Conservation (phyloP, 2,797 vertebrate species). For the Trachurus trachurus region DNA sequence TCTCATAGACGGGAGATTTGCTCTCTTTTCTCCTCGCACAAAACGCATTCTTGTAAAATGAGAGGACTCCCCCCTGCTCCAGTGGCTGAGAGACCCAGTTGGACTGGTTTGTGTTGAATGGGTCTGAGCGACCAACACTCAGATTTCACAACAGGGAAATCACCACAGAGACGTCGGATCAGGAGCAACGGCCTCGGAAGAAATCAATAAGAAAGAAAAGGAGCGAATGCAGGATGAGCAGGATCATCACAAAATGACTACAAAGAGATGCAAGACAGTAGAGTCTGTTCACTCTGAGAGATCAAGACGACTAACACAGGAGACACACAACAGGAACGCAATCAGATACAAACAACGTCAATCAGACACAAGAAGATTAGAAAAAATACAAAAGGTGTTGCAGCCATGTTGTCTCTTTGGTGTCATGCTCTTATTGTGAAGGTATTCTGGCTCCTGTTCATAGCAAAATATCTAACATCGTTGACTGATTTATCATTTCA, state of each 20-base stretch:
- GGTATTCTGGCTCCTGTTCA: background rate
- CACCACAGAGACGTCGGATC: conserved; percentile 23
- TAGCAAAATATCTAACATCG: too few species aligned
- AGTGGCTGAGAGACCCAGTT: conserved; percentile 64
- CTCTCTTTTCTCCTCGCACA: background rate
- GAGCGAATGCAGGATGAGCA: background rate
- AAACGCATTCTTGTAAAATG: conserved; percentile 52
- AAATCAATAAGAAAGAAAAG: background rate
- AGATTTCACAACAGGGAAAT: conserved; percentile 68
- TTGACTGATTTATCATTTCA: background rate
- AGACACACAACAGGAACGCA: background rate
- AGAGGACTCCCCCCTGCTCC: conserved; percentile 36
- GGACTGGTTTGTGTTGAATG: conserved; percentile 74
- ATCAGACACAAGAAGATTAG: background rate
- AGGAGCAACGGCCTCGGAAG: conserved; percentile 1
- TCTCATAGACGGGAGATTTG: background rate
- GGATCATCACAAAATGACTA: background rate
- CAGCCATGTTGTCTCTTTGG: too few species aligned
- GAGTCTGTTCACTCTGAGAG: background rate
- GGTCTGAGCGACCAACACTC: conserved; percentile 53
- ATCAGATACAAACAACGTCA: background rate
- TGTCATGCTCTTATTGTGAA: background rate
- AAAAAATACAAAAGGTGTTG: background rate
- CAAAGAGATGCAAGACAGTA: background rate
- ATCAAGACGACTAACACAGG: background rate